Percentiles rank a stretch among this genome's conserved stretches.
These are phyloP conservation scores for Lophotis ruficrista DNA, from an alignment of 2,113 vertebrate genomes.

Conservation along the genomic window DNA sequence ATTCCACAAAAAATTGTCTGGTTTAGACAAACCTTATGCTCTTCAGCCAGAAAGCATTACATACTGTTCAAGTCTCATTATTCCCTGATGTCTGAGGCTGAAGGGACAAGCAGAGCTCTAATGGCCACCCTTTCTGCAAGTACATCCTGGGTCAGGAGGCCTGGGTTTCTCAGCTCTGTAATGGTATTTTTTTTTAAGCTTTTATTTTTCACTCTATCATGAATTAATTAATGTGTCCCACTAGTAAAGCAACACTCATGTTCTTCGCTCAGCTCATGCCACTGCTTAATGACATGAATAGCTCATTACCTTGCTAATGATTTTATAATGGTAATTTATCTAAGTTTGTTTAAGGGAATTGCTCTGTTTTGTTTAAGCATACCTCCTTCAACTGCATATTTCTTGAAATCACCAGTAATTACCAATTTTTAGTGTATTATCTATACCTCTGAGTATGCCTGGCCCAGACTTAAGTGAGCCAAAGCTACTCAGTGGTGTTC, in stretches of 20 bases:
- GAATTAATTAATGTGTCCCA: constrained; percentile 14
- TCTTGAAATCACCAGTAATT: background rate
- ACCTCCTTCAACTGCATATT: background rate
- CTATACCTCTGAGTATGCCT: background rate
- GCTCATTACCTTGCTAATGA: constrained; percentile 55
- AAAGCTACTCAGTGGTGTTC: background rate
- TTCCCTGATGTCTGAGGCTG: background rate
- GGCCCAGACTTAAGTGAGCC: background rate
- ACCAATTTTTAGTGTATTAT: background rate
- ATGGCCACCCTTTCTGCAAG: background rate
- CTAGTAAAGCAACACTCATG: background rate
- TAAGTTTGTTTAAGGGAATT: constrained; percentile 31
- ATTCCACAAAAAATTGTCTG: background rate
- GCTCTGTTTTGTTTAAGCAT: background rate
- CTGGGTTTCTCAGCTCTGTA: background rate
- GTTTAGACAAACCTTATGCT: background rate
- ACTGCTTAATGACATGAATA: constrained; percentile 42
- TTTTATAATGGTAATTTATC: constrained; percentile 52
- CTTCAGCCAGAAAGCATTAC: background rate
- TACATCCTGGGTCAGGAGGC: background rate
- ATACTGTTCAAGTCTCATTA: background rate
- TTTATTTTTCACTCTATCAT: constrained; percentile 16
- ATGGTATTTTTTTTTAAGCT: background rate
- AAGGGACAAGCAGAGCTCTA: background rate
- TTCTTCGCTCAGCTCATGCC: background rate